phyloP scores from a whole-genome alignment of 2,113 vertebrate species.

The Empidonax traillii region DNA sequence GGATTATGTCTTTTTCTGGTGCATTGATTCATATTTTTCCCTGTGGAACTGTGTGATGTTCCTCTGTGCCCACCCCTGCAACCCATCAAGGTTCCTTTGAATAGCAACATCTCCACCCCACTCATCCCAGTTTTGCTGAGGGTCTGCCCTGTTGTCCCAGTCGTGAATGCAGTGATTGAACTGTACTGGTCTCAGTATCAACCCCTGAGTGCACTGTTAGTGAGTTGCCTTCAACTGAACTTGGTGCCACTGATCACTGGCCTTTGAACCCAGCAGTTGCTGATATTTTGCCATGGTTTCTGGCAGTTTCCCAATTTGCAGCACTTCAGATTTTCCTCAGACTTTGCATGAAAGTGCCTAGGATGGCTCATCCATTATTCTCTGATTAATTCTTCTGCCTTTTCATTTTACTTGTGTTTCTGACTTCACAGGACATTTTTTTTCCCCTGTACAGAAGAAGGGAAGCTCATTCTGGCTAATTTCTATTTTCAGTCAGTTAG shows the following conservation, averaged over 20 bases:
- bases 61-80: background rate
- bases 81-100: background rate
- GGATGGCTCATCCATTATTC: background rate
- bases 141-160: background rate
- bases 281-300: background rate
- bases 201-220: background rate
- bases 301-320: background rate
- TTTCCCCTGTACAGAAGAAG: background rate
- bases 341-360: rapidly evolving
- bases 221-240: background rate
- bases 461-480: background rate
- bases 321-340: background rate
- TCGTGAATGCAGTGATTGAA: background rate
- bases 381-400: background rate
- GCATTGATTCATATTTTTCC: background rate
- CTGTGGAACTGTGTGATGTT: background rate
- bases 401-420: background rate
- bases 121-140: background rate
- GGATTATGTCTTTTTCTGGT: background rate
- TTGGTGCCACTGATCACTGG: background rate
- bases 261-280: background rate
- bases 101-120: background rate
- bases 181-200: rapidly evolving
- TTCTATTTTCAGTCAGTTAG: background rate
- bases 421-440: background rate